Evolutionary conservation across 2,797 vertebrate species (phyloP), one percentile per base, ranked within the genome.

Genomic region (Champsocephalus gunnari): DNA sequence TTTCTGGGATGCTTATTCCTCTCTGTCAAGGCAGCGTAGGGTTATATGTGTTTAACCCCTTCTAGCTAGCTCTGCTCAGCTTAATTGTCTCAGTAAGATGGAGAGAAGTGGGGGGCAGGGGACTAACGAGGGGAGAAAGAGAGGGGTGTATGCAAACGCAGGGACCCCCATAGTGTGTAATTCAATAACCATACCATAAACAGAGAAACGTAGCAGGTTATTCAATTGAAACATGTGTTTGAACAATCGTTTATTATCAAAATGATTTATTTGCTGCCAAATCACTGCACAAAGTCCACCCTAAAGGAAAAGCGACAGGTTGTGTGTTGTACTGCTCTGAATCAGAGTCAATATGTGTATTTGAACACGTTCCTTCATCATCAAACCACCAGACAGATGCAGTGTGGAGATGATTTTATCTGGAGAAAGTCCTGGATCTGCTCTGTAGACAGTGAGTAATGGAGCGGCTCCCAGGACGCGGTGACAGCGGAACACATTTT

Each of bases 11-110:
- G 59, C 58, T 14, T 67, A 12, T 12, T 21, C 12, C 50, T 55
- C 28, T 24, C 13, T 9, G 11, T 67, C 2, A 47, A 57, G 75
- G 82, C 69, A 73, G 66, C 13, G 19, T 43, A 71, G 82, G 82
- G 76, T 84, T 80, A 80, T 82, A 87, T 91, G 88, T 88, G 16
- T 92, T 92, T 89, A 91, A 89, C 90, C 83, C 69, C 8, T 72
- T 78, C 53, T 57, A 38, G 71, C 70, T 38, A 62, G 65, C 65
- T 81, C 59, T 4, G 13, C 73, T 79, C 78, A 84, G 84, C 71
- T 51, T 84, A 81, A 81, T 85, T 65, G 75, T 83, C 43, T 84
- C 54, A 9, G 81, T 17, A 45, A 60, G 66, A 66, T 54, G 71
- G 76, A 77, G 66, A 44, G 71, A 28, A 70, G 58, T 79, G 61